These are phyloP conservation scores for Agrenia bidenticulata DNA, from an alignment of 2,888 invertebrate genomes.

Conservation along the genomic window DNA sequence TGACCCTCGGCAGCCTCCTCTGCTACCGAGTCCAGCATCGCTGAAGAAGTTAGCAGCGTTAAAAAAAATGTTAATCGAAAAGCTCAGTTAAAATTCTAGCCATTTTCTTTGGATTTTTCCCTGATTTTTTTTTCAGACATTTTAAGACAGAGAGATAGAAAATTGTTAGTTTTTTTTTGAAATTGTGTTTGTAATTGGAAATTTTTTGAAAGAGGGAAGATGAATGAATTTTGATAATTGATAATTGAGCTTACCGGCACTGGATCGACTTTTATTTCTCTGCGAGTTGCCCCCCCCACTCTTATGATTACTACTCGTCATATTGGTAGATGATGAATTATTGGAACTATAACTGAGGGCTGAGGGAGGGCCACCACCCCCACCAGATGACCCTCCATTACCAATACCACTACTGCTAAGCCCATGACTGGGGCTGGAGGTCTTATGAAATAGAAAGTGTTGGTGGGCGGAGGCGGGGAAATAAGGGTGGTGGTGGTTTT, in stretches of 20 bases:
- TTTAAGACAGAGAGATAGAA: background rate
- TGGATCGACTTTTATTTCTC: constrained; percentile 52
- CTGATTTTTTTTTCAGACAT: background rate
- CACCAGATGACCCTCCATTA: constrained; percentile 1
- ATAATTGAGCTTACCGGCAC: constrained; percentile 50
- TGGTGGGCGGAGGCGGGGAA: constrained; percentile 10
- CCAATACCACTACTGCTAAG: constrained; percentile 7
- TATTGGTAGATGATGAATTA: constrained; percentile 46
- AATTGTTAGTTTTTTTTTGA: constrained; percentile 8
- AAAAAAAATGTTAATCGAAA: constrained; percentile 2
- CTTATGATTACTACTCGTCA: background rate
- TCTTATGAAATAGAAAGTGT: constrained; percentile 13
- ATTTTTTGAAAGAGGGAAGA: constrained; percentile 9
- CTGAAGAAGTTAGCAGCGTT: constrained; percentile 22
- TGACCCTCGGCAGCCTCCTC: constrained; percentile 8
- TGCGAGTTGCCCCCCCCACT: constrained; percentile 44
- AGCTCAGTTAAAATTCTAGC: background rate
- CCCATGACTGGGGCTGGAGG: background rate
- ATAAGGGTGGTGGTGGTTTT: background rate
- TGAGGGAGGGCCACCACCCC: constrained; percentile 16
- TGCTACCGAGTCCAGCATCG: constrained; percentile 8
- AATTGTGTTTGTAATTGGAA: constrained; percentile 4
- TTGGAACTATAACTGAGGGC: constrained; percentile 44
- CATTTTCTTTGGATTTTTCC: background rate
- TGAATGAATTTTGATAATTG: background rate